Evolutionary conservation across 2,113 vertebrate genomes (phyloP), one percentile per base, ranked within the genome.

Genomic region (Pleuronectes platessa): DNA sequence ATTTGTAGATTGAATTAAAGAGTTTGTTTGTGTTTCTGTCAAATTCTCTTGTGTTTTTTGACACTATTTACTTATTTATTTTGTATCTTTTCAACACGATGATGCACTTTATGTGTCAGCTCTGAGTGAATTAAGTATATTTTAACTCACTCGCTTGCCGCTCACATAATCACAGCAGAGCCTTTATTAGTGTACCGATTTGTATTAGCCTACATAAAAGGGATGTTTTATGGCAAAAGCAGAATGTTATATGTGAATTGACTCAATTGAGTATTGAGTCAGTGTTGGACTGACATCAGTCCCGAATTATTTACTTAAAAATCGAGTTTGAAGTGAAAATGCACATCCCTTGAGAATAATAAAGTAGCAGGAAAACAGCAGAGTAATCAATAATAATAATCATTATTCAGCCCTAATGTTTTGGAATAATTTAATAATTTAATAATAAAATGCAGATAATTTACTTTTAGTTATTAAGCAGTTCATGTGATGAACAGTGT

Each of bases 11-110:
- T 66, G 70, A 83, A 66, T 42, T n/a, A 13, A n/a, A 24, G 61
- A 79, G 27, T 56, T 67, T 82, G 85, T 85, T 89, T 82, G 72
- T 86, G 74, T 75, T 79, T 40, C 23, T 66, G 60, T 86, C 66
- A 81, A 72, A 71, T 40, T 68, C 63, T 68, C 58, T n/a, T 5
- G 5, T 5, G 5, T 12, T 5, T 49, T 49, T 49, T 49, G 42
- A 47, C 4, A 14, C 14, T 27, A 27, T 27, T 27, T 27, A 27
- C 4, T 27, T 27, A 27, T 27, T 27, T 27, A 27, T 27, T 27
- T 35, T 35, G 7, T 81, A 84, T 79, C 83, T 71, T 68, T 62
- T 51, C 40, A 23, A 31, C 15, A 53, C 72, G 82, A 49, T 68
- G 69, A 83, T 63, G 66, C 60, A 17, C 73, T 26, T 80, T 5